These are phyloP conservation scores for Leptobrachium leishanense DNA, from an alignment of 2,113 vertebrate species.

Conservation along the genomic window DNA sequence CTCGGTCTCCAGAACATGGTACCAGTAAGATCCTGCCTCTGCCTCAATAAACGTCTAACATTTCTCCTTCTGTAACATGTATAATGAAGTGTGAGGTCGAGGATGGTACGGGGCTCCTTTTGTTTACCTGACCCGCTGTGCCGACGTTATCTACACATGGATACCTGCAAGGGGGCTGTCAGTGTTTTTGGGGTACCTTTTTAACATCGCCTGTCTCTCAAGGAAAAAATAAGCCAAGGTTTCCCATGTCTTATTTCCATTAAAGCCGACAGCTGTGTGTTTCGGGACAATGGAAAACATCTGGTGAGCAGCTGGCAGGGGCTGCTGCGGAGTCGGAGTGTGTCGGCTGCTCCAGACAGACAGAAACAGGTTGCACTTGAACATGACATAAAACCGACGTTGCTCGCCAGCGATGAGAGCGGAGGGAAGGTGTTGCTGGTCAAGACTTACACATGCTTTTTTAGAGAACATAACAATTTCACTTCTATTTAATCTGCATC, in stretches of 20 bases:
- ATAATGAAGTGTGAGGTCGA: constrained; percentile 40
- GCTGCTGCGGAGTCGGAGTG: background rate
- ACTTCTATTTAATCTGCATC: background rate
- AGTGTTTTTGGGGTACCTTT: background rate
- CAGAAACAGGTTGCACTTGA: constrained; percentile 17
- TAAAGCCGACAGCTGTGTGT: constrained; percentile 11
- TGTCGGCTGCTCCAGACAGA: background rate
- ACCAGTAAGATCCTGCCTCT: constrained; percentile 36
- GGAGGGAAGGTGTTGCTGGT: constrained; percentile 13
- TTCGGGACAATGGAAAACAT: constrained; percentile 16
- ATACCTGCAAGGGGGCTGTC: too few relatives aligned
- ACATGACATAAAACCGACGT: background rate
- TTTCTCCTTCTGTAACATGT: constrained; percentile 20
- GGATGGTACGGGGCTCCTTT: background rate
- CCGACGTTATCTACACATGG: too few relatives aligned
- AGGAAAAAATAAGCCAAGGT: background rate
- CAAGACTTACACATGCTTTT: background rate
- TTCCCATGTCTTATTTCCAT: constrained; percentile 18
- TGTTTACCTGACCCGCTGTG: background rate
- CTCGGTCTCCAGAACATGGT: constrained; percentile 9
- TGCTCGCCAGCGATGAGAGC: background rate
- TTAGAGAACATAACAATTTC: constrained; percentile 2
- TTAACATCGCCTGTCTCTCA: background rate
- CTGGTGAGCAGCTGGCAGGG: constrained; percentile 28
- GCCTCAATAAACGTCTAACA: constrained; percentile 8